A percentile compares a stretch with the other conserved stretches of the same genome.
Evolutionary conservation across 2,113 vertebrate species (phyloP).

Genomic region (Myrmecophaga tridactyla): DNA sequence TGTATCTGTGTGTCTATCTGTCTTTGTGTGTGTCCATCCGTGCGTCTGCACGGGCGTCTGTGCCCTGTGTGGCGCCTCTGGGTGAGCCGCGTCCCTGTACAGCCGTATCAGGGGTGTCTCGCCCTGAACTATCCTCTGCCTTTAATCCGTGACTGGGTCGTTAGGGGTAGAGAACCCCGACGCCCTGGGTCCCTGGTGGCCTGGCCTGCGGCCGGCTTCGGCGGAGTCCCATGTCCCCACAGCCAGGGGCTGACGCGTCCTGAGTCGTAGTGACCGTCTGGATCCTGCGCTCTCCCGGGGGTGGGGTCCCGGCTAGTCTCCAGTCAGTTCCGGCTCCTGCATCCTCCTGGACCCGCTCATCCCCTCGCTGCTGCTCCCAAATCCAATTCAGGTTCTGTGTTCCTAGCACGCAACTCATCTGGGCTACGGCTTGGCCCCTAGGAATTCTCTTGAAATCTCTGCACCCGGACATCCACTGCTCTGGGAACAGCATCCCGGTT

Average conservation of each 20-base stretch:
- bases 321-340: background rate
- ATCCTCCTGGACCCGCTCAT: accelerated
- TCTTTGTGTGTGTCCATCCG: background rate
- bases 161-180: too few species aligned
- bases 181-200: background rate
- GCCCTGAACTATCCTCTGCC: background rate
- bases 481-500: background rate
- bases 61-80: too few species aligned
- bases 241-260: background rate
- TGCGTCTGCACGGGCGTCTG: background rate
- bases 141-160: background rate
- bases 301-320: background rate
- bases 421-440: background rate
- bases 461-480: background rate
- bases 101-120: background rate
- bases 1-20: background rate
- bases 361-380: background rate
- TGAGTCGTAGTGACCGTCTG: too few species aligned
- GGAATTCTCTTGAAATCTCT: background rate
- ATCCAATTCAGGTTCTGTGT: background rate
- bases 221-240: too few species aligned
- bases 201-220: background rate
- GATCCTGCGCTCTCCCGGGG: background rate
- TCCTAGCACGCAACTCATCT: accelerated
- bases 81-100: too few species aligned